phyloP scores from a whole-genome alignment of 2,113 vertebrate genomes.

The Anoplopoma fimbria region DNA sequence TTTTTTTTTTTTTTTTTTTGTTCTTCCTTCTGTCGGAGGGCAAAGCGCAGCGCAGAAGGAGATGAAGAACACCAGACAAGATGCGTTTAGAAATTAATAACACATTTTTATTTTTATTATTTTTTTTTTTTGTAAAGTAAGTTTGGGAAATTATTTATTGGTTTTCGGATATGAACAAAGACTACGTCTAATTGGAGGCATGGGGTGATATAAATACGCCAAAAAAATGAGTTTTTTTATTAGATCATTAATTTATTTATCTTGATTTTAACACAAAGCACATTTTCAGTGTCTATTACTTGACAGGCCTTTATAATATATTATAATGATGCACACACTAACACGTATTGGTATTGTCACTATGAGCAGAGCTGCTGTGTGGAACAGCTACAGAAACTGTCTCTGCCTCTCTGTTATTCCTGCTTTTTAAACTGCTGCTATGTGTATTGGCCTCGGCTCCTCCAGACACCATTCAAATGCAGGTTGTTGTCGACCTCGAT shows the following conservation, averaged over 20 bases:
- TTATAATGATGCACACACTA: no score
- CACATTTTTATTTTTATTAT: not conserved
- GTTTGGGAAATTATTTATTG: not conserved
- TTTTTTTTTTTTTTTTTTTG: conserved; percentile 55
- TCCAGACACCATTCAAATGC: conserved; percentile 85
- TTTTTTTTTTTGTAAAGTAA: not conserved
- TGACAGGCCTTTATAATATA: no score
- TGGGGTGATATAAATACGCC: not conserved
- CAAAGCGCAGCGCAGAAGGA: conserved; percentile 51
- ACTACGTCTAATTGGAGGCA: not conserved
- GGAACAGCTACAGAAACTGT: conserved; percentile 46
- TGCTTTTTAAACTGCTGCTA: conserved; percentile 61
- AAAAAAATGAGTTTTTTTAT: not conserved
- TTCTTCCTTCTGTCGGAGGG: conserved; percentile 57
- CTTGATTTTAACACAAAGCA: not conserved
- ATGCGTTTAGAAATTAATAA: not conserved
- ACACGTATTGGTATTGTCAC: not conserved
- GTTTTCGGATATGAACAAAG: not conserved
- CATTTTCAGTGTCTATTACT: not conserved
- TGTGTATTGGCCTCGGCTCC: conserved; percentile 82
- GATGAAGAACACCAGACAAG: conserved; percentile 11
- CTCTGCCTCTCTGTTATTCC: conserved; percentile 1
- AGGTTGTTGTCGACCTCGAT: conserved; percentile 73
- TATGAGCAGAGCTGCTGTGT: not conserved
- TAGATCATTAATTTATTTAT: not conserved